These are phyloP conservation scores for Fundulus diaphanus DNA, from an alignment of 2,797 vertebrate species.

Conservation along the genomic window DNA sequence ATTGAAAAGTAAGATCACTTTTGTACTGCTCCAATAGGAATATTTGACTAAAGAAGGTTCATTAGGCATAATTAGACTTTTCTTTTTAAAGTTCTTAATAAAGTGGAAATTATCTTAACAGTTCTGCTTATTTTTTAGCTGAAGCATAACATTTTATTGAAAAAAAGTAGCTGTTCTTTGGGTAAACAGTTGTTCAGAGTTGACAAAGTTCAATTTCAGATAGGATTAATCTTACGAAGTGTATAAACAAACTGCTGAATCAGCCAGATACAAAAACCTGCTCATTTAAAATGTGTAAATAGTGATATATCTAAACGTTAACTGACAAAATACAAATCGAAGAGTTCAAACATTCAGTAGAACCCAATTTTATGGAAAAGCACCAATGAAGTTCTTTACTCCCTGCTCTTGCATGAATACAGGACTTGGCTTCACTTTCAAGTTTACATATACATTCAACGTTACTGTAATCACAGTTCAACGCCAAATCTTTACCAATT, in stretches of 20 bases:
- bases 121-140: constrained; percentile 30
- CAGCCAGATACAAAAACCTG: constrained; percentile 20
- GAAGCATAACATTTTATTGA: constrained; percentile 23
- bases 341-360: constrained; percentile 27
- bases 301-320: constrained; percentile 1
- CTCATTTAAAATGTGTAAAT: constrained; percentile 58
- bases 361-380: constrained; percentile 29
- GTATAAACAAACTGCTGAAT: constrained; percentile 22
- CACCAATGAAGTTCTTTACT: constrained; percentile 11
- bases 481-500: constrained; percentile 6
- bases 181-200: constrained; percentile 57
- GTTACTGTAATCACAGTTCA: constrained; percentile 23
- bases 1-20: constrained; percentile 36
- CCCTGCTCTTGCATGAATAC: constrained; percentile 58
- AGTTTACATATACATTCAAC: constrained; percentile 42
- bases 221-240: constrained; percentile 29
- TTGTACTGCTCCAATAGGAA: constrained; percentile 42
- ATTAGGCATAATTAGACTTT: constrained; percentile 57
- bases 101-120: no score
- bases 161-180: constrained; percentile 16
- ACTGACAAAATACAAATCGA: constrained; percentile 6
- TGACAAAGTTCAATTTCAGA: constrained; percentile 74
- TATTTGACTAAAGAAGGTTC: constrained; percentile 60
- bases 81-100: constrained; percentile 23
- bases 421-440: constrained; percentile 35